A percentile compares a stretch with the other conserved stretches of the same genome.
Conservation (phyloP, 1,140 invertebrate genomes). For the Trichonephila clavata region DNA sequence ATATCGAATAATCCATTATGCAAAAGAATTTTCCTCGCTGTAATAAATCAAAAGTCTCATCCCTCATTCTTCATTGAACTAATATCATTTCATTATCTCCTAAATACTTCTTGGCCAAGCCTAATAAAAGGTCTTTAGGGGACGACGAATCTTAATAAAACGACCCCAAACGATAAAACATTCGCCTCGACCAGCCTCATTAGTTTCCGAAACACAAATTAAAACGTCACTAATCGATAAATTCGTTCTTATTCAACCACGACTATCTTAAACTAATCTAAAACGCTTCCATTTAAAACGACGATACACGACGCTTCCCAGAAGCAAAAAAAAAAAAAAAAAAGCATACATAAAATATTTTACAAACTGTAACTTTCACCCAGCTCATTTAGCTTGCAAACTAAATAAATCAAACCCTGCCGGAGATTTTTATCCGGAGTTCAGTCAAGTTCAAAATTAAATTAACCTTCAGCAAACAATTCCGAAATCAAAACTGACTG, state of each 20-base stretch:
- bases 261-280: neutral
- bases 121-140: conserved; percentile 6
- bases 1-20: neutral
- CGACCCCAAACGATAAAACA: neutral
- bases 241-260: neutral
- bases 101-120: neutral
- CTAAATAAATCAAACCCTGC: neutral
- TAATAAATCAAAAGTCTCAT: conserved; percentile 2
- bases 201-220: neutral
- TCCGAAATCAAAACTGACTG: neutral
- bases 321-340: too few relatives aligned
- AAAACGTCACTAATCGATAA: conserved; percentile 1
- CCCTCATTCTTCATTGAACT: neutral
- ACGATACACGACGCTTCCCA: neutral
- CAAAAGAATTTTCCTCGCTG: neutral
- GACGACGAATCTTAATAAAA: conserved; percentile 6
- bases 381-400: neutral
- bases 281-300: conserved; percentile 12
- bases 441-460: conserved; percentile 30
- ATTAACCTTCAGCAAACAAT: conserved; percentile 31
- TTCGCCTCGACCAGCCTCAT: neutral
- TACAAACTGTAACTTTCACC: too few relatives aligned
- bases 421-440: conserved; percentile 19
- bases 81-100: conserved; percentile 15
- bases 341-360: too few relatives aligned